phyloP scores from a whole-genome alignment of 2,888 invertebrate species.

The Odiellus spinosus region DNA sequence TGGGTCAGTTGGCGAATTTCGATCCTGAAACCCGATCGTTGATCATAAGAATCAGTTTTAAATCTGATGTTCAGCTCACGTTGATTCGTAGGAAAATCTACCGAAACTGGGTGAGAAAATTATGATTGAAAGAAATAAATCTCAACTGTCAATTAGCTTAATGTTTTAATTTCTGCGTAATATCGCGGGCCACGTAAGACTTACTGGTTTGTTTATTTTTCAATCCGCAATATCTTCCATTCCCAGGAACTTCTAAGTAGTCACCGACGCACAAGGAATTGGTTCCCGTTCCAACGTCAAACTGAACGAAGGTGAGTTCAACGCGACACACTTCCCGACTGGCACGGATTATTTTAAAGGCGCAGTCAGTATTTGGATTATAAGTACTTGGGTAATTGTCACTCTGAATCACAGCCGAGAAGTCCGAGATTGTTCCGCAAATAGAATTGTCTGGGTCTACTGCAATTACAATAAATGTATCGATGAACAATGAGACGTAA shows the following conservation, averaged over 20 bases:
- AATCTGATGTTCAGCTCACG: slow-evolving; percentile 13
- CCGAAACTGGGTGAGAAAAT: slow-evolving; percentile 7
- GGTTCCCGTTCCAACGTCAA: slow-evolving; percentile 17
- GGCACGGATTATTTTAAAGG: slow-evolving; percentile 15
- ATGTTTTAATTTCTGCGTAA: neutral
- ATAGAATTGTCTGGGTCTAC: slow-evolving; percentile 7
- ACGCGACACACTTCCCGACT: slow-evolving; percentile 17
- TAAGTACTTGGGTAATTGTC: slow-evolving; percentile 20
- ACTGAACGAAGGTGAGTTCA: slow-evolving; percentile 19
- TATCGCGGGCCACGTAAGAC: neutral
- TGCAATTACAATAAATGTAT: no score
- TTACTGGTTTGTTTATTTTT: slow-evolving; percentile 18
- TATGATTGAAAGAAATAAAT: neutral
- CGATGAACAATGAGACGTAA: no score
- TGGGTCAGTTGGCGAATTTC: slow-evolving; percentile 15
- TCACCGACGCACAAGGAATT: slow-evolving; percentile 16
- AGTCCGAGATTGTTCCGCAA: slow-evolving; percentile 12
- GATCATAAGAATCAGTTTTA: slow-evolving; percentile 16
- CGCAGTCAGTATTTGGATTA: slow-evolving; percentile 18
- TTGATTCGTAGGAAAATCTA: slow-evolving; percentile 15
- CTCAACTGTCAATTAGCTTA: neutral
- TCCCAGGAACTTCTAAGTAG: slow-evolving; percentile 19
- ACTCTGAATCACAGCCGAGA: slow-evolving; percentile 10
- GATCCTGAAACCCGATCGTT: slow-evolving; percentile 16
- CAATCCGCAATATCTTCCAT: slow-evolving; percentile 16